A percentile compares a stretch with the other conserved stretches of the same genome.
These are phyloP conservation scores for Pitangus sulphuratus DNA, from an alignment of 2,797 vertebrate species.

Conservation along the genomic window DNA sequence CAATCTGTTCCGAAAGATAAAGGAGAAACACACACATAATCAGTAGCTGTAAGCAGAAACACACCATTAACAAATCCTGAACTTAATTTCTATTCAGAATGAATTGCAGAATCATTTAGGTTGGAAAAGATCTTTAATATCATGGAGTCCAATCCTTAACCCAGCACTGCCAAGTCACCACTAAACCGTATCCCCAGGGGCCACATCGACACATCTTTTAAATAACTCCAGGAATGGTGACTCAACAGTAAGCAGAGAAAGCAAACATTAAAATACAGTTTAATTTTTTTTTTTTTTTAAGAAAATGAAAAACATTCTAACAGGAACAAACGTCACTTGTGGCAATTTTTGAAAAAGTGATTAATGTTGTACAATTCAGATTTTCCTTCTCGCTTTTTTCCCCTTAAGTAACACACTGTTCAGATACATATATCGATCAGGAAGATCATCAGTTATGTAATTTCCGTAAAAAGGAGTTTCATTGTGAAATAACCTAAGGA, in stretches of 20 bases:
- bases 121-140: not conserved
- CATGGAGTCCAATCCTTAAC: not conserved
- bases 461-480: not conserved
- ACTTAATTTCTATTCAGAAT: not conserved
- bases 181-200: not conserved
- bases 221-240: not conserved
- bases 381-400: not conserved
- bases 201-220: not conserved
- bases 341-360: not conserved
- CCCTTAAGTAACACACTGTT: fast-evolving
- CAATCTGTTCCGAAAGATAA: constrained; percentile 77
- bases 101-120: not conserved
- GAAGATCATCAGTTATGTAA: not conserved
- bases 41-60: not conserved
- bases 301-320: not conserved
- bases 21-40: not conserved
- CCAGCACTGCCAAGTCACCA: not conserved
- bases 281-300: not conserved
- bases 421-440: not conserved
- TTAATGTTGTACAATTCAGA: not conserved
- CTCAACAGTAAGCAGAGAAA: not conserved
- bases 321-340: not conserved
- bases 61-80: not conserved
- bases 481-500: not conserved
- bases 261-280: not conserved